These are phyloP conservation scores for Eudemis profundana DNA, from an alignment of 2,888 invertebrate species.

Conservation along the genomic window DNA sequence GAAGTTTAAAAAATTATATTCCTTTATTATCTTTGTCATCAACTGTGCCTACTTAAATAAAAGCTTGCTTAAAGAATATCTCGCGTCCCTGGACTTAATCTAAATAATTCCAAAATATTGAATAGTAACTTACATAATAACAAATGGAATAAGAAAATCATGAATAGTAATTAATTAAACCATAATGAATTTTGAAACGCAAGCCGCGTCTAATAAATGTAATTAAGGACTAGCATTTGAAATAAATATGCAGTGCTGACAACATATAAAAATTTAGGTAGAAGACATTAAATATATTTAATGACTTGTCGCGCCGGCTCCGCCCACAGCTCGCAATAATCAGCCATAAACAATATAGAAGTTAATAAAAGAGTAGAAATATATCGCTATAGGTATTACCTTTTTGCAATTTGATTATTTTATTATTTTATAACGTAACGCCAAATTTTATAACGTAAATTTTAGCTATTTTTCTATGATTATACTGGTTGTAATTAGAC, in stretches of 20 bases:
- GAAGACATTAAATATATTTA: conserved; percentile 52
- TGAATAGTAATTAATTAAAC: conserved; percentile 1
- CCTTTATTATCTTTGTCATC: no score
- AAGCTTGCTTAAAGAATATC: no score
- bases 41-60: no score
- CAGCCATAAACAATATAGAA: conserved; percentile 20
- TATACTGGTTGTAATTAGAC: no score
- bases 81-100: no score
- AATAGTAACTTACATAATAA: no score
- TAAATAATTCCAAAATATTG: no score
- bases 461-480: no score
- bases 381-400: conserved; percentile 14
- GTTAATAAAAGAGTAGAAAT: conserved; percentile 19
- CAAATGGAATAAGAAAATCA: not conserved
- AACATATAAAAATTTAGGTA: conserved; percentile 10
- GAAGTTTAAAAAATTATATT: no score
- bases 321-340: conserved; percentile 58
- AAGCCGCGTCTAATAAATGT: conserved; percentile 9
- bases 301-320: conserved; percentile 63
- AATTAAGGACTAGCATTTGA: conserved; percentile 30
- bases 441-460: not conserved
- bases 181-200: conserved; percentile 9
- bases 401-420: conserved; percentile 21
- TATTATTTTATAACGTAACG: not conserved
- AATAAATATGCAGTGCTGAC: conserved; percentile 17